Evolutionary conservation across 2,113 vertebrate genomes (phyloP), one percentile per base, ranked within the genome.

Genomic region (Caloenas nicobarica): DNA sequence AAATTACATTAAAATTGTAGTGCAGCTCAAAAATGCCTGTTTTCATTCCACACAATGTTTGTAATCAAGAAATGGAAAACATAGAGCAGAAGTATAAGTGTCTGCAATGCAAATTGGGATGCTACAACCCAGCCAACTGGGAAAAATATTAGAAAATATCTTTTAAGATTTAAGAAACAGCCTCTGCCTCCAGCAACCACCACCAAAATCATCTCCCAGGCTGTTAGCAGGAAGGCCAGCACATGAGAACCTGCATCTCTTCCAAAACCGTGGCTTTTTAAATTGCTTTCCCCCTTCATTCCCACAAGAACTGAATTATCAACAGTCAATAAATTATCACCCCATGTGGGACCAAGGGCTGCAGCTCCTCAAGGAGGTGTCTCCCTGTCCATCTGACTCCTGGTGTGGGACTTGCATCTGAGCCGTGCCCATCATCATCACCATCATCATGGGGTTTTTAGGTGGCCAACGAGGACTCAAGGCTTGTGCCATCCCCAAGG

Each of bases 1-100:
- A 91, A 97, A 93, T 94, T 76, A 88, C 76, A 89, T 95, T 76
- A 93, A 94, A 95, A 96, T 95, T 81, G n/a, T n/a, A 94, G 89
- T 31, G 29, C 31, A 48, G 58, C 81, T 91, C 38, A 62, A 86
- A 83, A 95, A 71, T 34, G 28, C 73, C 36, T 36, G 60, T 34
- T 95, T 92, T 77, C 42, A 28, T 84, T 70, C 33, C 53, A 64
- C n/a, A 65, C 28, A 69, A 84, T 53, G 34, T 50, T 77, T 46
- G 61, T 34, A 61, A 92, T 71, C 53, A 85, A 74, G 81, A 93
- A 74, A 66, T 23, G 42, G 66, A 72, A 80, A 77, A 29, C 28
- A 21, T 0, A 5, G 68, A 76, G 57, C 61, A 81, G 33, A 64
- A 65, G 65, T 87, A 14, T 31, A 81, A 86, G 72, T 24, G 42